Conservation (phyloP, 1,140 invertebrate species). For the Hyphantria cunea region DNA sequence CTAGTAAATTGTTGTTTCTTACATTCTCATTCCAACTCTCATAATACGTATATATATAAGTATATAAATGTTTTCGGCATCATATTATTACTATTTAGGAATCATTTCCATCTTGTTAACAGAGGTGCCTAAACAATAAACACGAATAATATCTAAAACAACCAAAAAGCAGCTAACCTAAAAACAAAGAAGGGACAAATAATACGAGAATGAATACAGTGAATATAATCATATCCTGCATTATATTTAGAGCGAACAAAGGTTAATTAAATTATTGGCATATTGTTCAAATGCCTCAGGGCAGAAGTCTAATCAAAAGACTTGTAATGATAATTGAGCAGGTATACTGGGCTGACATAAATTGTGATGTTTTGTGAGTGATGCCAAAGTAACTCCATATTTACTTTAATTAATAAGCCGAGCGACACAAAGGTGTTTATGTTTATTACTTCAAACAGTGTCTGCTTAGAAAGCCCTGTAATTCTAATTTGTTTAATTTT, state of each 20-base stretch:
- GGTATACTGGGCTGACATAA: not conserved
- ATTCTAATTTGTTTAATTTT: not conserved
- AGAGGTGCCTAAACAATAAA: too few relatives aligned
- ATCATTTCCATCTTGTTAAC: too few relatives aligned
- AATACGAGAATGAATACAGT: not conserved
- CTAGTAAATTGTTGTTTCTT: too few relatives aligned
- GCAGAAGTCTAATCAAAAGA: slow-evolving; percentile 3
- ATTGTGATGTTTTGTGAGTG: not conserved
- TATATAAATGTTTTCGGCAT: too few relatives aligned
- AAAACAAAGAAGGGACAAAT: not conserved
- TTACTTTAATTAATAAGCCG: slow-evolving; percentile 7
- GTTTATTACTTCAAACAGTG: not conserved
- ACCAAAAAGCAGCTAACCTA: not conserved
- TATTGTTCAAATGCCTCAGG: slow-evolving; percentile 2
- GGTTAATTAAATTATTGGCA: slow-evolving; percentile 8
- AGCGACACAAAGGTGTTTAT: not conserved
- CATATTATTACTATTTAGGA: too few relatives aligned
- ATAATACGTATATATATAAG: too few relatives aligned
- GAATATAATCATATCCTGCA: not conserved
- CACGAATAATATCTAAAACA: not conserved
- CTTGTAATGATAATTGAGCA: slow-evolving; percentile 4
- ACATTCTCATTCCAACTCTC: too few relatives aligned
- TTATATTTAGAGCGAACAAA: slow-evolving; percentile 4
- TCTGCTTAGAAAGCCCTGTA: not conserved
- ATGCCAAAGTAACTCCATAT: not conserved